phyloP scores from a whole-genome alignment of 2,113 vertebrate genomes.

The Coracopsis vasa region DNA sequence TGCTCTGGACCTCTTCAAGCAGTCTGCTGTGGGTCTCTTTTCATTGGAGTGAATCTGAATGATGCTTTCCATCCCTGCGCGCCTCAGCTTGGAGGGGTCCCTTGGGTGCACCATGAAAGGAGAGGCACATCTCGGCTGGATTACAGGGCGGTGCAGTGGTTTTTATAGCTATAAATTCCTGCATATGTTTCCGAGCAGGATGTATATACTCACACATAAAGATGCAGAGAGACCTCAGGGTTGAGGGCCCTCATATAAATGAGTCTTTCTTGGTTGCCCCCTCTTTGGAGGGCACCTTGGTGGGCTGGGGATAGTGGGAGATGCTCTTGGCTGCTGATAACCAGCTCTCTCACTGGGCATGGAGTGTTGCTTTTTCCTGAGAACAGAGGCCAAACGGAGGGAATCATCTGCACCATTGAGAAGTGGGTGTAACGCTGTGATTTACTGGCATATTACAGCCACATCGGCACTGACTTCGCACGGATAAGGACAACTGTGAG shows the following conservation, averaged over 20 bases:
- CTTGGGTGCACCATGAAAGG: neutral
- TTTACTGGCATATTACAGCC: constrained; percentile 4
- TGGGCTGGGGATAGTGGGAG: rapidly evolving
- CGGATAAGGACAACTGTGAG: neutral
- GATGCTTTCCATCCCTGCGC: neutral
- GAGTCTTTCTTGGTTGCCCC: neutral
- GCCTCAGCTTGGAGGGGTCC: neutral
- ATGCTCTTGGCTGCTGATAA: neutral
- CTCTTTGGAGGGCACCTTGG: neutral
- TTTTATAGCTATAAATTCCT: constrained; percentile 40
- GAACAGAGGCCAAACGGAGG: neutral
- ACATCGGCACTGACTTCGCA: neutral
- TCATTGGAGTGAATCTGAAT: neutral
- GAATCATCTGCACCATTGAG: neutral
- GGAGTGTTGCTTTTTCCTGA: neutral
- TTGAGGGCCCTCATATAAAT: neutral
- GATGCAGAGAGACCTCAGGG: neutral
- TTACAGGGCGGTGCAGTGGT: constrained; percentile 12
- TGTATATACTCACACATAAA: neutral
- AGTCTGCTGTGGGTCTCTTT: neutral
- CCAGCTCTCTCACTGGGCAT: neutral
- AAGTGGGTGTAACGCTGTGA: neutral
- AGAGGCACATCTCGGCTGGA: constrained; percentile 38
- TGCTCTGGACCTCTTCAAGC: neutral
- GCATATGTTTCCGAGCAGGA: constrained; percentile 34